Conservation (phyloP, 1,140 invertebrate genomes). For the Pseudomyrmex concolor region DNA sequence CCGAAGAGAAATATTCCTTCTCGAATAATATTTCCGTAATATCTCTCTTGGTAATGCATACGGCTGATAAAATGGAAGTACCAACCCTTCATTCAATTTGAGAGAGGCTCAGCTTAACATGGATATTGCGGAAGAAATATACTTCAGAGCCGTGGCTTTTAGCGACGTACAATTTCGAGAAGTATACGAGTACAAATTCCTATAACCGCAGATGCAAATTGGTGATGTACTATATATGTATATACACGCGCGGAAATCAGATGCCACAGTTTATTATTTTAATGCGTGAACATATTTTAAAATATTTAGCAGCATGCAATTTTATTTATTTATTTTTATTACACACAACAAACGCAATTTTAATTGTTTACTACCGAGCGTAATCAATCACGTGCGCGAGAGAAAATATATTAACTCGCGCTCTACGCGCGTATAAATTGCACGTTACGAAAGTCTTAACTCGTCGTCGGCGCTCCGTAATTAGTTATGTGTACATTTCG, state of each 20-base stretch:
- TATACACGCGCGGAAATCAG: not conserved
- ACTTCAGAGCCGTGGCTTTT: not conserved
- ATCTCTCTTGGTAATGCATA: conserved; percentile 11
- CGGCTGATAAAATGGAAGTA: conserved; percentile 25
- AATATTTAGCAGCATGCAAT: too few relatives aligned
- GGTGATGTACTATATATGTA: not conserved
- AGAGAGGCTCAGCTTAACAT: not conserved
- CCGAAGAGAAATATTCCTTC: conserved; percentile 12
- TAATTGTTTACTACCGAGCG: too few relatives aligned
- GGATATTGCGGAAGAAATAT: not conserved
- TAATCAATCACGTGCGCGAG: too few relatives aligned
- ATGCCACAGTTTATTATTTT: not conserved
- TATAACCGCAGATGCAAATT: too few relatives aligned
- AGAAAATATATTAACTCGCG: conserved; percentile 9
- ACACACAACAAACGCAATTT: too few relatives aligned
- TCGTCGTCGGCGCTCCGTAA: conserved; percentile 38
- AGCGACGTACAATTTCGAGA: not conserved
- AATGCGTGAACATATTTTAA: too few relatives aligned
- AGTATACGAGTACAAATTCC: not conserved
- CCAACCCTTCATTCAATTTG: conserved; percentile 2
- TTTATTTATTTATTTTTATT: too few relatives aligned
- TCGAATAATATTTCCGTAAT: conserved; percentile 53
- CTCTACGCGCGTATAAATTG: conserved; percentile 6
- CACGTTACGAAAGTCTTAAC: conserved; percentile 35
- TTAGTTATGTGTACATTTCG: conserved; percentile 34